Percentiles rank a stretch among this genome's conserved stretches.
These are phyloP conservation scores for Parnassius smintheus DNA, from an alignment of 2,888 invertebrate species.

Conservation along the genomic window DNA sequence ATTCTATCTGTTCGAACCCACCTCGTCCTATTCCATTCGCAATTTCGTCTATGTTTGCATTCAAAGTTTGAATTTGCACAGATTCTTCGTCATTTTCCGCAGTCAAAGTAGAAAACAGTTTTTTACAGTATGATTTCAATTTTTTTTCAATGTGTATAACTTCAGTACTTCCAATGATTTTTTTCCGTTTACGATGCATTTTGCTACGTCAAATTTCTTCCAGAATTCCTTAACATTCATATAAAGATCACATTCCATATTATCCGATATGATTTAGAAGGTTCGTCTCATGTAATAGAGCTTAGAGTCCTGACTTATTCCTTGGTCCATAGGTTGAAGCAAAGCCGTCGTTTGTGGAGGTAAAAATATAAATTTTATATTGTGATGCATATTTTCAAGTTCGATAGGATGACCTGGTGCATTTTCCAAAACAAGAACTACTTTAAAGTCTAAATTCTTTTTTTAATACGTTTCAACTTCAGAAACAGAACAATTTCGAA, in stretches of 20 bases:
- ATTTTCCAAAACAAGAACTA: no score
- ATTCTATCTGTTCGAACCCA: no score
- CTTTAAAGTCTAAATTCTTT: no score
- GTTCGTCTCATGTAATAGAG: slow-evolving; percentile 35
- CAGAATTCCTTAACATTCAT: slow-evolving; percentile 37
- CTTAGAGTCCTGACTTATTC: slow-evolving; percentile 36
- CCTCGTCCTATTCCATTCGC: no score
- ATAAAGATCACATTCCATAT: slow-evolving; percentile 37
- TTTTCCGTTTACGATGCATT: slow-evolving; percentile 38
- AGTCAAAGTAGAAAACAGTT: no score
- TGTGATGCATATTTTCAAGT: no score
- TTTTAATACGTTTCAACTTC: no score
- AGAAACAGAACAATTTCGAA: no score
- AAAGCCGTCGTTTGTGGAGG: no score
- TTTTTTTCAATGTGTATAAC: slow-evolving; percentile 29
- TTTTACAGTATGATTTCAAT: slow-evolving; percentile 34
- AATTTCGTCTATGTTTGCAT: no score
- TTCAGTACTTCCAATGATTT: slow-evolving; percentile 37
- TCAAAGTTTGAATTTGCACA: slow-evolving; percentile 34
- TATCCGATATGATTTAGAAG: slow-evolving; percentile 35
- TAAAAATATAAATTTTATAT: no score
- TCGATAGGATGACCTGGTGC: no score
- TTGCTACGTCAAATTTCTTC: slow-evolving; percentile 38
- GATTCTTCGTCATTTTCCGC: slow-evolving; percentile 35
- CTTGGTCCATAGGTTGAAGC: slow-evolving; percentile 39